phyloP scores from a whole-genome alignment of 2,888 invertebrate species.

The Heliconius erato region DNA sequence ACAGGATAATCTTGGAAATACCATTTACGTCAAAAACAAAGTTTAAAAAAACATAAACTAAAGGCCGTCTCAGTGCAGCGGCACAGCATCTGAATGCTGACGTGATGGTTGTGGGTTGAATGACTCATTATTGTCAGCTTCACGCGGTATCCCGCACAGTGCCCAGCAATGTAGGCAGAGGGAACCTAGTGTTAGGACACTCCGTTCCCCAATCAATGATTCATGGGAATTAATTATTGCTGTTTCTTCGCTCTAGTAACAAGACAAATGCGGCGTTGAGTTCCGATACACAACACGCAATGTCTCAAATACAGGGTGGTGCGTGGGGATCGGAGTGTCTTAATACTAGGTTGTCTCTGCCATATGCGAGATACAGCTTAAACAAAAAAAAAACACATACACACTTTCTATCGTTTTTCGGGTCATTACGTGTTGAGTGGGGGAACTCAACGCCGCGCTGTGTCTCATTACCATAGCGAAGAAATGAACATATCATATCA shows the following conservation, averaged over 20 bases:
- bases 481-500: too few species aligned
- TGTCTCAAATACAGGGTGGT: not conserved
- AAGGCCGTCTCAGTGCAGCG: not conserved
- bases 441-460: too few species aligned
- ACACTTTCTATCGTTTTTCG: not conserved
- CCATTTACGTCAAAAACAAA: not conserved
- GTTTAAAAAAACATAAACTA: not conserved
- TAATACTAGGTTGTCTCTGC: not conserved
- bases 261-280: not conserved
- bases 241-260: not conserved
- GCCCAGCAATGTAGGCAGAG: not conserved
- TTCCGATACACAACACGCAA: not conserved
- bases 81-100: not conserved
- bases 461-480: too few species aligned
- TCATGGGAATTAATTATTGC: not conserved
- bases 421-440: not conserved
- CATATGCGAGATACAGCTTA: not conserved
- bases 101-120: not conserved
- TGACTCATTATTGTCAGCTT: not conserved
- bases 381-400: not conserved
- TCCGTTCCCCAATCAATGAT: too few species aligned
- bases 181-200: too few species aligned
- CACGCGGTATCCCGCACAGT: too few species aligned
- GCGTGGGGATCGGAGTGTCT: not conserved
- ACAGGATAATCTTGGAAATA: constrained; percentile 1